Percentiles rank a stretch among this genome's conserved stretches.
These are phyloP conservation scores for Aleiodes alternator DNA, from an alignment of 2,888 invertebrate genomes.

Conservation along the genomic window DNA sequence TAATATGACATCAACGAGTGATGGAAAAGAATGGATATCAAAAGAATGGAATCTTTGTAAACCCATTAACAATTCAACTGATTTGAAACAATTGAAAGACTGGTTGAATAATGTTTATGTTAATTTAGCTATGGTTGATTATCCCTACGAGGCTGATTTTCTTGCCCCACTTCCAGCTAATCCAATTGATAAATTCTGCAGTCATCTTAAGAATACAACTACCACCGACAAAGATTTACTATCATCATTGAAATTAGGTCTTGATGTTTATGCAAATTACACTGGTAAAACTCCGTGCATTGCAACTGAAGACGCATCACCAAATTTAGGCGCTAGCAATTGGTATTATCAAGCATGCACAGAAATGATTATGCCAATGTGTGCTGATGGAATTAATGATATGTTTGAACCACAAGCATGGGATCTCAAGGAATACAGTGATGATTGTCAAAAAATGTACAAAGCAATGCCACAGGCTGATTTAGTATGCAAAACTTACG, in stretches of 20 bases:
- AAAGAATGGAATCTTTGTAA: constrained; percentile 87
- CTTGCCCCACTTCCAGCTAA: constrained; percentile 88
- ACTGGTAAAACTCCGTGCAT: constrained; percentile 85
- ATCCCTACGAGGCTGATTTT: constrained; percentile 92
- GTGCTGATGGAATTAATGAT: constrained; percentile 84
- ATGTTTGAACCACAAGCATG: constrained; percentile 89
- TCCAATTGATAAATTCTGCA: constrained; percentile 84
- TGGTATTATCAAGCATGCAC: constrained; percentile 95
- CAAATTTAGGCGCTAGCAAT: constrained; percentile 80
- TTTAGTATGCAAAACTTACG: constrained; percentile 86
- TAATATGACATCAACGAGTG: constrained; percentile 77
- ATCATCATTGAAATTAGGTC: constrained; percentile 80
- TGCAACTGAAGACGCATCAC: constrained; percentile 79
- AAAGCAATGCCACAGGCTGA: constrained; percentile 82
- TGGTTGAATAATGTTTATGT: constrained; percentile 86
- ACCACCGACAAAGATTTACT: constrained; percentile 62
- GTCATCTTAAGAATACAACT: constrained; percentile 69
- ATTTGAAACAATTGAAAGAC: constrained; percentile 79
- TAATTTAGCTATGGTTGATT: constrained; percentile 95
- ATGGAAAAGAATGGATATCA: constrained; percentile 83
- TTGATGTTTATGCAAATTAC: constrained; percentile 89
- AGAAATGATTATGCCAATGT: constrained; percentile 98
- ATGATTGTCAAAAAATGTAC: constrained; percentile 83
- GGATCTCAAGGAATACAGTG: constrained; percentile 82
- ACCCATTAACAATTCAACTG: constrained; percentile 79